Evolutionary conservation across 1,140 invertebrate species (phyloP).

Genomic region (Delia radicum): DNA sequence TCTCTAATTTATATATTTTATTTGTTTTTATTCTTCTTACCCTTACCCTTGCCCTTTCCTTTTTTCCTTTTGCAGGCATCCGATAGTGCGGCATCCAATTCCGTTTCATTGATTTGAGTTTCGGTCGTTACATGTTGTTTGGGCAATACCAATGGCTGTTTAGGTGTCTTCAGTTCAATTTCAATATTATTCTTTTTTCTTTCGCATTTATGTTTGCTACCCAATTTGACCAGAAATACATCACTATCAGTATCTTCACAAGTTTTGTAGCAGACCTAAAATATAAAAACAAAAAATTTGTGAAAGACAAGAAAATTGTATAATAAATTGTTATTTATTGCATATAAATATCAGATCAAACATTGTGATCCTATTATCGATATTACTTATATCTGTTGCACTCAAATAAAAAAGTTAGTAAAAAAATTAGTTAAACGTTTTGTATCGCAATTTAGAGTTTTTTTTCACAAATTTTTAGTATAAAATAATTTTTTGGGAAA

Average conservation of each 20-base stretch:
- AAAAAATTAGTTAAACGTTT: too few relatives aligned
- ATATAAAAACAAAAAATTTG: background rate
- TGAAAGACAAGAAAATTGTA: background rate
- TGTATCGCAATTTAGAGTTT: too few relatives aligned
- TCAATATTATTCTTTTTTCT: conserved; percentile 50
- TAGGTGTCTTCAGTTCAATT: conserved; percentile 52
- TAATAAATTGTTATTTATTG: too few relatives aligned
- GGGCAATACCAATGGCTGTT: conserved; percentile 40
- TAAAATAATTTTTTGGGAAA: too few relatives aligned
- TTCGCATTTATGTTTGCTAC: conserved; percentile 45
- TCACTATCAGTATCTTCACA: conserved; percentile 54
- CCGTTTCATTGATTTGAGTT: conserved; percentile 47
- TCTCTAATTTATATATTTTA: too few relatives aligned
- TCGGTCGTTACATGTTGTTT: conserved; percentile 46
- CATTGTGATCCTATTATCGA: too few relatives aligned
- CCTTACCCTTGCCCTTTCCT: conserved; percentile 37
- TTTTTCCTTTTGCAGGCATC: conserved; percentile 17
- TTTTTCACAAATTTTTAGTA: too few relatives aligned
- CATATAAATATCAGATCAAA: too few relatives aligned
- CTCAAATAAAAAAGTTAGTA: too few relatives aligned
- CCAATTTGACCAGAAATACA: conserved; percentile 52
- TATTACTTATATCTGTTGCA: too few relatives aligned
- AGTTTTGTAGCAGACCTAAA: conserved; percentile 51
- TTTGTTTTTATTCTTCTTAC: conserved; percentile 33
- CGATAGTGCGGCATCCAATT: conserved; percentile 33